Base-by-base conservation (phyloP, 2,113 vertebrate genomes). In the Blennius ocellaris region DNA sequence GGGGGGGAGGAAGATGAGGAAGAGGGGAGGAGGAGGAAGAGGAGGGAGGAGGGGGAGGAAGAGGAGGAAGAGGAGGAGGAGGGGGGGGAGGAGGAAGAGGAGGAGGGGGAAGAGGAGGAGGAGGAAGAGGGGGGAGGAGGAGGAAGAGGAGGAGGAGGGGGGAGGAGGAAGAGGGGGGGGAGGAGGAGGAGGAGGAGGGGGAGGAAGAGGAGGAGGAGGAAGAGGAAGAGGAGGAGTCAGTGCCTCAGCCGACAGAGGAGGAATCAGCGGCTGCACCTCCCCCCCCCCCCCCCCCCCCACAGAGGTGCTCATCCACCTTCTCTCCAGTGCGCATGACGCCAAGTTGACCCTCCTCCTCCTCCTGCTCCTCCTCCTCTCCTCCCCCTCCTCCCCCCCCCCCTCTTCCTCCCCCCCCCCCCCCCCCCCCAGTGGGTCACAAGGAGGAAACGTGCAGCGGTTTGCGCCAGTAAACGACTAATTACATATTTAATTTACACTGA, bases 401-500 rank as follows among this genome's bases (percentile, higher is more conserved):
- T 50, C 0, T 1, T 0, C 8, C 55, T 41, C 59, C 50, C 55
- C 21, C 21, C 50, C 0, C 1, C 0, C 8, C 55, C 43, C 59
- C 50, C 0, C 1, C 0, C 8, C 21, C 12, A 38, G 59, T 55
- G 38, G 52, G 41, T 83, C 55, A 74, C 65, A 61, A 68, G 45
- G 68, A 65, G 73, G 61, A 69, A 48, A 57, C 41, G 1, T 30
- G 69, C 56, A 82, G 69, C 53, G 16, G 69, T 84, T 80, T 84
- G 85, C 78, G 76, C 85, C 75, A 83, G 8, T 56, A 71, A 54
- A 2, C 51, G 64, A 61, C 56, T 74, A 65, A 76, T 65, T 37
- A 50, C 50, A 67, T 36, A 79, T 73, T 71, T 63, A 69, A 68
- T 83, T 78, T 54, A 84, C 76, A 82, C 76, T 66, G 62, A 47